A percentile compares a stretch with the other conserved stretches of the same genome.
These are phyloP conservation scores for Phorcus lineatus DNA, from an alignment of 2,888 invertebrate genomes.

Conservation along the genomic window DNA sequence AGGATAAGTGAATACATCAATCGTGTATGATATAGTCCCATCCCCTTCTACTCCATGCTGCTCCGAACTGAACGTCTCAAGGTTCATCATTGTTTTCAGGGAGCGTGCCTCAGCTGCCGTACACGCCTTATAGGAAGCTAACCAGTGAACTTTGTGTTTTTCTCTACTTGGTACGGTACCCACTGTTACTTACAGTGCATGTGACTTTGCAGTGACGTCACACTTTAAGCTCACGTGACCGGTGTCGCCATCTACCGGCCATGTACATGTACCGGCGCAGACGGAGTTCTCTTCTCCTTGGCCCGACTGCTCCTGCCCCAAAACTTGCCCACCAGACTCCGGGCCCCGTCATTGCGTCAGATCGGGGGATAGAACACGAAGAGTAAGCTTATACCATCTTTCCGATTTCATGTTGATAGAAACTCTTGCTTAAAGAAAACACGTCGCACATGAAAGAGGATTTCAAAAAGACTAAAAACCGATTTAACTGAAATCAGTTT, in stretches of 20 bases:
- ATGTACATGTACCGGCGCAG: constrained; percentile 28
- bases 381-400: constrained; percentile 6
- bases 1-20: not conserved
- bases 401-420: not conserved
- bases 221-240: not conserved
- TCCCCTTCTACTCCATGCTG: too few species aligned
- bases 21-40: not conserved
- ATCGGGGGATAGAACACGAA: constrained; percentile 3
- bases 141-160: constrained; percentile 16
- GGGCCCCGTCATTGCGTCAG: not conserved
- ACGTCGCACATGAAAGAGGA: too few species aligned
- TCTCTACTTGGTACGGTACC: not conserved
- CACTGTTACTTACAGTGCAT: constrained; percentile 7
- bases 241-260: not conserved
- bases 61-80: not conserved
- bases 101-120: not conserved
- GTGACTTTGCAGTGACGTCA: constrained; percentile 17
- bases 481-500: too few species aligned
- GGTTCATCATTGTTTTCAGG: constrained; percentile 14
- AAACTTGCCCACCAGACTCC: constrained; percentile 14
- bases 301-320: not conserved
- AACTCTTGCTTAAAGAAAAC: too few species aligned
- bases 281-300: constrained; percentile 8
- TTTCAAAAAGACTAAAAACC: too few species aligned
- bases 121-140: not conserved